These are phyloP conservation scores for Nanorana parkeri DNA, from an alignment of 2,113 vertebrate species.

Conservation along the genomic window DNA sequence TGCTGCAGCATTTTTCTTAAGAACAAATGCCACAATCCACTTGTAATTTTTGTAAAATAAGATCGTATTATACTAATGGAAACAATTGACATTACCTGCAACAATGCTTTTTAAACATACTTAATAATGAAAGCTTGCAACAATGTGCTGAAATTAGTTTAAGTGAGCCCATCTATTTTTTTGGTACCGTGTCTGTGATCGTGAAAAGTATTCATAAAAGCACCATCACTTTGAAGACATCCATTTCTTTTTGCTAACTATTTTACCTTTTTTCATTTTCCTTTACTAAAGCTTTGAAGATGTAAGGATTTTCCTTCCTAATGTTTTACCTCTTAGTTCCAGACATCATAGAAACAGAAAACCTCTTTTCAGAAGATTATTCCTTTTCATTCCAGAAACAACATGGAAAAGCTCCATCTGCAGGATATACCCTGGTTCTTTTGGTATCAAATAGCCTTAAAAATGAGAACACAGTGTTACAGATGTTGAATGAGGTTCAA, in stretches of 20 bases:
- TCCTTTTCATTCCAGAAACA: conserved; percentile 59
- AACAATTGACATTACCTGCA: neutral
- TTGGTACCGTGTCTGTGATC: conserved; percentile 35
- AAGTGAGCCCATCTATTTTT: conserved; percentile 42
- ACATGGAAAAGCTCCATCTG: conserved; percentile 54
- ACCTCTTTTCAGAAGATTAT: conserved; percentile 30
- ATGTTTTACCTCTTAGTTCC: conserved; percentile 53
- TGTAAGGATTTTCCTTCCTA: conserved; percentile 55
- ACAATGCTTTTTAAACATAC: neutral
- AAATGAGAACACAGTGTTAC: conserved; percentile 52
- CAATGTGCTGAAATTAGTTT: conserved; percentile 20
- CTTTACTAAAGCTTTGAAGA: conserved; percentile 55
- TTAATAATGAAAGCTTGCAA: neutral
- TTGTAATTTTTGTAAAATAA: too few species aligned
- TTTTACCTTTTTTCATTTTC: conserved; percentile 55
- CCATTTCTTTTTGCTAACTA: conserved; percentile 24
- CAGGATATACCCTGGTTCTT: conserved; percentile 31
- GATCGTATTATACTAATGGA: too few species aligned
- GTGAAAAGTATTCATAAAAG: conserved; percentile 39
- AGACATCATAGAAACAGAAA: conserved; percentile 39
- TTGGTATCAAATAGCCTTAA: conserved; percentile 60
- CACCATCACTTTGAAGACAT: conserved; percentile 45
- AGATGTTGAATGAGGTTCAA: conserved; percentile 57
- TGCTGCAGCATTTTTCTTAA: too few species aligned
- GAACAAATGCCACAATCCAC: too few species aligned